A percentile compares a stretch with the other conserved stretches of the same genome.
Evolutionary conservation across 64 coral and sea anemone species (phyloP).

Genomic region (Porites lutea): DNA sequence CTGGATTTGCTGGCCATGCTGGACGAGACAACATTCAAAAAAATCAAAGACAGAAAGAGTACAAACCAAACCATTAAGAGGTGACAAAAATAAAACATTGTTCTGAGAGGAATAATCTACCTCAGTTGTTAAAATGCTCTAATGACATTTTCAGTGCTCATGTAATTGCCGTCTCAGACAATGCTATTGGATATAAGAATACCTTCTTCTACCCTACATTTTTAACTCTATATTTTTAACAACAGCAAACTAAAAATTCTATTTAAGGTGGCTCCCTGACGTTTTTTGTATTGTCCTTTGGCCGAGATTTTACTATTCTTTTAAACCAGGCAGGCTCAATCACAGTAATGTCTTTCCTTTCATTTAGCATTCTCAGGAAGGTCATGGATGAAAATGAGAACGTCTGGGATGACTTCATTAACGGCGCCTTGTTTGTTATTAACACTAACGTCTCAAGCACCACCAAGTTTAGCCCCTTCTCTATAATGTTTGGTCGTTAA

Average conservation of each 20-base stretch:
- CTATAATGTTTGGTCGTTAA: conserved; percentile 55
- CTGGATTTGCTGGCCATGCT: conserved; percentile 52
- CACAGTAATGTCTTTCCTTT: background rate
- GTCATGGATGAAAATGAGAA: background rate
- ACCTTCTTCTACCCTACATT: no score
- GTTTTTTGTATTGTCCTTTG: no score
- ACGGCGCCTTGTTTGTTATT: conserved; percentile 55
- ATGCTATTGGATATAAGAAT: no score
- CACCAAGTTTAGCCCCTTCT: conserved; percentile 65
- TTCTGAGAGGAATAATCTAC: background rate
- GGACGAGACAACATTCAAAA: conserved; percentile 57
- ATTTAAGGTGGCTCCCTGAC: no score
- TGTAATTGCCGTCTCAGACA: no score
- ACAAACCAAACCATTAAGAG: conserved; percentile 16
- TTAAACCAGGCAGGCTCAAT: no score
- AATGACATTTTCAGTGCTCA: no score
- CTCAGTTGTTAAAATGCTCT: background rate
- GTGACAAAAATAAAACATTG: background rate
- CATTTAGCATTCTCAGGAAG: background rate
- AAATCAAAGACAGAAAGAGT: conserved; percentile 46
- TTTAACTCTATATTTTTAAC: no score
- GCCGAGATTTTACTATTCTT: no score
- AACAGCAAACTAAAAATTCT: no score
- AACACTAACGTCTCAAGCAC: conserved; percentile 64
- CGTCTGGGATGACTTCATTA: background rate